A percentile compares a stretch with the other conserved stretches of the same genome.
phyloP scores from a whole-genome alignment of 2,113 vertebrate genomes.

The Misgurnus anguillicaudatus region DNA sequence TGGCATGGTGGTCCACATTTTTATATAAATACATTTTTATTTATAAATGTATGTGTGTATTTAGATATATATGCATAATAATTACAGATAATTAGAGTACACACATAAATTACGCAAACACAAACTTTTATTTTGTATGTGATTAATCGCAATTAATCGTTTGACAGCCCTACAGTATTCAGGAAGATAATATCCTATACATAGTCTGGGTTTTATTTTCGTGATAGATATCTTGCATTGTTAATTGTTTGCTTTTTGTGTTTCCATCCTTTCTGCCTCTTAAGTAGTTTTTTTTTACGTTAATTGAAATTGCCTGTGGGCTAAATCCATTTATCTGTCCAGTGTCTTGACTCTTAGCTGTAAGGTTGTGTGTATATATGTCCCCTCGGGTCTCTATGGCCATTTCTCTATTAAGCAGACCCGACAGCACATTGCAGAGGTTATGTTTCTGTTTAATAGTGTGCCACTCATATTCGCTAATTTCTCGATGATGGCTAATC shows the following conservation, averaged over 20 bases:
- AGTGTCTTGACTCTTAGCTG: conserved; percentile 51
- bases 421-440: conserved; percentile 66
- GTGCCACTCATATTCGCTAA: conserved; percentile 70
- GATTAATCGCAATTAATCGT: no score
- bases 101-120: no score
- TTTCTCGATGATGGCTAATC: conserved; percentile 68
- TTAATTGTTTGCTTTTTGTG: conserved; percentile 56
- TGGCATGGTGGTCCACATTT: no score
- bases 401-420: conserved; percentile 65
- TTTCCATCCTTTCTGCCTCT: conserved; percentile 56
- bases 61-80: no score
- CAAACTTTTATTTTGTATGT: no score
- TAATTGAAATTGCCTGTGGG: conserved; percentile 67
- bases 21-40: no score
- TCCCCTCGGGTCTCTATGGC: conserved; percentile 54
- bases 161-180: no score
- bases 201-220: no score
- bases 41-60: no score
- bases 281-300: conserved; percentile 39
- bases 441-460: conserved; percentile 63
- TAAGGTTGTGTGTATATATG: conserved; percentile 33
- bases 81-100: no score
- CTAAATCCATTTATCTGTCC: conserved; percentile 70
- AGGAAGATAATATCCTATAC: no score
- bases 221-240: conserved; percentile 26